phyloP scores from a whole-genome alignment of 2,797 vertebrate species.

The Brachyrhaphis roseni region DNA sequence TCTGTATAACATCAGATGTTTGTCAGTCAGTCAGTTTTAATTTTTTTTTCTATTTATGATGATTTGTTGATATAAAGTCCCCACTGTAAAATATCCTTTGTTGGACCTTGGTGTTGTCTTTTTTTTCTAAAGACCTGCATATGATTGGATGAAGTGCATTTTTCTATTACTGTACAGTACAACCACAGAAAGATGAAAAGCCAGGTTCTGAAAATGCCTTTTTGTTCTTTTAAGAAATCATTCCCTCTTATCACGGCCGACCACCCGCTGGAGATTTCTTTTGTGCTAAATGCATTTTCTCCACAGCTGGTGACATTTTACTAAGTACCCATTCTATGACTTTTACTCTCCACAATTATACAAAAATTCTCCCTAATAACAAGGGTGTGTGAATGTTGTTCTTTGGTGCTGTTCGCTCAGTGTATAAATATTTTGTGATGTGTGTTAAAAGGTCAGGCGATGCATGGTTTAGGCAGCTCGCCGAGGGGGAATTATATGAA shows the following conservation, averaged over 20 bases:
- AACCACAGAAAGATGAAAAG: neutral
- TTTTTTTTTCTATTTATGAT: neutral
- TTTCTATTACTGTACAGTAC: neutral
- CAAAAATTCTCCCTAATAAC: neutral
- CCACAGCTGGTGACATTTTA: neutral
- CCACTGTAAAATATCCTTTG: neutral
- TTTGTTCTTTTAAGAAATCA: neutral
- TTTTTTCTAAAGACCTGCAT: neutral
- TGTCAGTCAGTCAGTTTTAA: neutral
- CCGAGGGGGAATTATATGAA: neutral
- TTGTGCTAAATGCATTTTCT: neutral
- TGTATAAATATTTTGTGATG: conserved; percentile 9
- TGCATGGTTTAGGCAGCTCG: neutral
- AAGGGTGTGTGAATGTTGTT: neutral
- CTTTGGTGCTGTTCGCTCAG: conserved; percentile 4
- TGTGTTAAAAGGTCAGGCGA: neutral
- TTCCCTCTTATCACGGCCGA: neutral
- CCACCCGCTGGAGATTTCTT: neutral
- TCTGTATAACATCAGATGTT: neutral
- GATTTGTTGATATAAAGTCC: neutral
- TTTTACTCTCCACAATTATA: neutral
- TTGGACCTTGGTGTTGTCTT: neutral
- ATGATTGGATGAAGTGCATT: neutral
- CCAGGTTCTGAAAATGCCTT: neutral
- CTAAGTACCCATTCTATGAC: neutral